phyloP scores from a whole-genome alignment of 1,140 invertebrate species.

The Heliconius himera region DNA sequence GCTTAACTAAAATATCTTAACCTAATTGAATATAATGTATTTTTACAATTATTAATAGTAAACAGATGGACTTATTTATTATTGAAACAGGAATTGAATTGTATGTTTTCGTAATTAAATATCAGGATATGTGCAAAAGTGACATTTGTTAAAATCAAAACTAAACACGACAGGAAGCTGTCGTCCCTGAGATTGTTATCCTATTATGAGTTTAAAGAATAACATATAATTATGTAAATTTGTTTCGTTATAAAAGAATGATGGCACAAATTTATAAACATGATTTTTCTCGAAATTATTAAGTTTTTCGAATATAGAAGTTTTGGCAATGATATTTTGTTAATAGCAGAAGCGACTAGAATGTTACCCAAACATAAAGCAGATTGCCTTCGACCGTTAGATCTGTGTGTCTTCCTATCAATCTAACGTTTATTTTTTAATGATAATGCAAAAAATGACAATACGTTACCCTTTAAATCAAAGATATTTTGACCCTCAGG shows the following conservation, averaged over 20 bases:
- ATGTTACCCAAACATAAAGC: slow-evolving; percentile 22
- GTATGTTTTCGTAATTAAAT: too few relatives aligned
- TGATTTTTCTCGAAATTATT: neutral
- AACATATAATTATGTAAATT: neutral
- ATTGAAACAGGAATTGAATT: neutral
- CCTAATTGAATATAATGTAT: slow-evolving; percentile 44
- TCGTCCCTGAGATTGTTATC: neutral
- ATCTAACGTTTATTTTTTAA: slow-evolving; percentile 34
- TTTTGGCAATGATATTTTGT: slow-evolving; percentile 2
- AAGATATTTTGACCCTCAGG: slow-evolving; percentile 61
- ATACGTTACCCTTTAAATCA: slow-evolving; percentile 73
- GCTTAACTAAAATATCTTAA: slow-evolving; percentile 61
- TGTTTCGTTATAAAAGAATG: neutral
- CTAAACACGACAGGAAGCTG: neutral
- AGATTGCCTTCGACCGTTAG: slow-evolving; percentile 58
- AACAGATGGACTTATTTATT: neutral
- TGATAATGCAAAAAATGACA: slow-evolving; percentile 50
- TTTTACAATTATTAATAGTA: neutral
- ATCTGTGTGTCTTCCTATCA: slow-evolving; percentile 77
- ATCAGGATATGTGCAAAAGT: neutral
- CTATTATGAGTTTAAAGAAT: neutral
- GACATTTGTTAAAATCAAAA: neutral
- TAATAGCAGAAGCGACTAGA: slow-evolving; percentile 11
- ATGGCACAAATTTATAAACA: neutral
- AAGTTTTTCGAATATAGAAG: neutral